Base-by-base conservation (phyloP, 2,888 invertebrate species). In the Nomada lathburiana region DNA sequence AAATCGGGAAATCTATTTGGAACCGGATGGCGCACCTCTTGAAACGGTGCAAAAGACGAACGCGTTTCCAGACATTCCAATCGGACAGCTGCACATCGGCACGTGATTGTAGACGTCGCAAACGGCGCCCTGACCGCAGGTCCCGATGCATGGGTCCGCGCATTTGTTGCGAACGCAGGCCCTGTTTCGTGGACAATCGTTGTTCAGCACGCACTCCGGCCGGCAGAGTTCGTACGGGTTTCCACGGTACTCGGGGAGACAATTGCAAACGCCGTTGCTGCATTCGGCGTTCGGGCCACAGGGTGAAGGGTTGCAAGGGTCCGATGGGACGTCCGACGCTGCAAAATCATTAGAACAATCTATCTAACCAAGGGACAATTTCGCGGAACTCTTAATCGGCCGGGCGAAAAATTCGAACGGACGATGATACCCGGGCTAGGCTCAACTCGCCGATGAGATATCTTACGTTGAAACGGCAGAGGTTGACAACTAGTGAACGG, bases 291-390 rank as follows among this genome's bases (percentile, higher is more conserved):
- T 88, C 0, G 82, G 13, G 50, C 96, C 96, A 89, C 96, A 96
- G 4, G 97, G 96, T 16, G 96, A 95, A 10, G 96, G 96, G 91
- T 96, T 96, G 94, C 98, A 98, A 18, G 97, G 97, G 92, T 98
- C 97, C 23, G 76, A 83, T 16, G 76, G 78, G 9, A 74, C 62
- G 0, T 65, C 50, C 9, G n/a, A 1, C 5, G 26, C 82, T 82
- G 69, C 16, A 67, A 74, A 76, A 76, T 80, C 36, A 76, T 70
- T 55, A 44, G 16, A 29, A 55, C 42, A 62, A 18, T 23, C 55
- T 53, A 29, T 4, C 13, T n/a, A 50, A 2, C 11, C 20, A 23
- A 13, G 26, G 47, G 16, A 23, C 2, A 18, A n/a, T 1, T 1
- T n/a, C 18, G 5, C n/a, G 36, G 29, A 18, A 29, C 5, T n/a